Percentiles rank a stretch among this genome's conserved stretches.
phyloP scores from a whole-genome alignment of 2,888 invertebrate species.

The Amblyteles armatorius region DNA sequence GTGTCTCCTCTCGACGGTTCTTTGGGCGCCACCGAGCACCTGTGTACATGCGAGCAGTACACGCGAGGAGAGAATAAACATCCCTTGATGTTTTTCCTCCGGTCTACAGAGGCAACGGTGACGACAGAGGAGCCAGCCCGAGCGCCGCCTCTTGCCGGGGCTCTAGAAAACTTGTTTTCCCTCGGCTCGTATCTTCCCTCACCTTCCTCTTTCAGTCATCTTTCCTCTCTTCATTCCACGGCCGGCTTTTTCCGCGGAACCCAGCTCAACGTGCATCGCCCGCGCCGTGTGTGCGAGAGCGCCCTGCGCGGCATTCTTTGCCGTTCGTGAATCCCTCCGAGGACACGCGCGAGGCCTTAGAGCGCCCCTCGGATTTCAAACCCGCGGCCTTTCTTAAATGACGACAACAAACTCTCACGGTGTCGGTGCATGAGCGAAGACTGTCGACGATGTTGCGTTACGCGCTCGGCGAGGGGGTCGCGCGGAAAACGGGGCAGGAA shows the following conservation, averaged over 20 bases:
- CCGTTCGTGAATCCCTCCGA: conserved; percentile 18
- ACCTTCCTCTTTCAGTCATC: conserved; percentile 34
- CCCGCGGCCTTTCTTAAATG: background rate
- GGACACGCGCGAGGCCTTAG: conserved; percentile 5
- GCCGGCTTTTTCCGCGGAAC: conserved; percentile 39
- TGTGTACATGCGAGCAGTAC: conserved; percentile 22
- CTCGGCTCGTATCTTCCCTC: conserved; percentile 15
- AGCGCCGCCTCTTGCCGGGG: conserved; percentile 35
- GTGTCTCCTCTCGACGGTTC: conserved; percentile 25
- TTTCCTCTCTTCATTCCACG: conserved; percentile 31
- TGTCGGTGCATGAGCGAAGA: background rate
- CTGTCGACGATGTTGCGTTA: conserved; percentile 7
- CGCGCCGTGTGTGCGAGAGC: conserved; percentile 18
- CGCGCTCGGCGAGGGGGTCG: background rate
- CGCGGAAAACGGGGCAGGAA: conserved; percentile 1
- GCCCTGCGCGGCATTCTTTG: conserved; percentile 44
- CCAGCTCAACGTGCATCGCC: conserved; percentile 29
- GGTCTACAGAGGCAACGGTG: conserved; percentile 50
- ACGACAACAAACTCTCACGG: conserved; percentile 26
- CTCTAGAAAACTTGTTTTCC: conserved; percentile 46
- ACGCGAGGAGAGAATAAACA: conserved; percentile 63
- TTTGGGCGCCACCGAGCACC: conserved; percentile 32
- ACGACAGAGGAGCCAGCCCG: conserved; percentile 5
- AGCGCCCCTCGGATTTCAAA: conserved; percentile 1
- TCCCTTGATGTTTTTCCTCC: conserved; percentile 69